A percentile compares a stretch with the other conserved stretches of the same genome.
Evolutionary conservation across 2,113 vertebrate genomes (phyloP).

Genomic region (Numenius arquata): DNA sequence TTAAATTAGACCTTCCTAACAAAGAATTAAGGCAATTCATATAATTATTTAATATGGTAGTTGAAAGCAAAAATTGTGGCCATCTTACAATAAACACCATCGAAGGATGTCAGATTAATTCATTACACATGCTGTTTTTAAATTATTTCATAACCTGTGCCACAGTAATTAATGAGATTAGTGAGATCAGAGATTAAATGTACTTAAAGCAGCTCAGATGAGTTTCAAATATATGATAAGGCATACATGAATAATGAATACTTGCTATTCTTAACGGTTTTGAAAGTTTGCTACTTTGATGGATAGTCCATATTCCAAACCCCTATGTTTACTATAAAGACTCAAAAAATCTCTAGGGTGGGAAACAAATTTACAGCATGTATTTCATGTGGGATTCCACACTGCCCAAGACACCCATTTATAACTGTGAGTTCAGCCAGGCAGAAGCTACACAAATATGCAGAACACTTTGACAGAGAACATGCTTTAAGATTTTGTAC

Average conservation of each 20-base stretch:
- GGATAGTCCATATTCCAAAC: not conserved
- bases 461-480: not conserved
- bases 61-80: not conserved
- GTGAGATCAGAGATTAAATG: slow-evolving; percentile 14
- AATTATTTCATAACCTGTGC: slow-evolving; percentile 12
- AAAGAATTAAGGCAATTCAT: not conserved
- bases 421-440: not conserved
- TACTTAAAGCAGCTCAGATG: not conserved
- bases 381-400: not conserved
- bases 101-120: slow-evolving; percentile 1
- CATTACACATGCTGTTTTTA: not conserved
- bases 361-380: not conserved
- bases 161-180: slow-evolving; percentile 34
- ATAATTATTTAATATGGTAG: not conserved
- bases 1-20: not conserved
- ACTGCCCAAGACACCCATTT: not conserved
- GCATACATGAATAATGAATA: not conserved
- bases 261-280: not conserved
- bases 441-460: not conserved
- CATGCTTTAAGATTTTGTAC: not conserved
- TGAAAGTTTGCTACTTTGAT: not conserved
- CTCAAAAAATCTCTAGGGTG: not conserved
- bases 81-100: not conserved
- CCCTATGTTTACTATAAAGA: not conserved
- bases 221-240: slow-evolving; percentile 20